Evolutionary conservation across 2,888 invertebrate genomes (phyloP).

Genomic region (Hesperia comma): DNA sequence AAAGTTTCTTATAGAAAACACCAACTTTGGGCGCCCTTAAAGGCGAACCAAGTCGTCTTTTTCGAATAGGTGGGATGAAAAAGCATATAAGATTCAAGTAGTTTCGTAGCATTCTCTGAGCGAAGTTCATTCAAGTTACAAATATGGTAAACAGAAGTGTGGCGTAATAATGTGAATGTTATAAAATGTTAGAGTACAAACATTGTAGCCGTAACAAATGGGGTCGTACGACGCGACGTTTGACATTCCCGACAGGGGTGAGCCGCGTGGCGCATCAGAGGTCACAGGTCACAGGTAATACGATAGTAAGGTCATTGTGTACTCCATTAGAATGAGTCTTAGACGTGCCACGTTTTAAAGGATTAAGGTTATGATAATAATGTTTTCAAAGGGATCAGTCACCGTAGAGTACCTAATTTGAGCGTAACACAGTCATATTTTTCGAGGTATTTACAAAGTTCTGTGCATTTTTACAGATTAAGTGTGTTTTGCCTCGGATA

Average conservation of each 20-base stretch:
- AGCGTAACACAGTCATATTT: no score
- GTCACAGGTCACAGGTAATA: conserved; percentile 62
- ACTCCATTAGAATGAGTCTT: conserved; percentile 50
- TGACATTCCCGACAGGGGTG: conserved; percentile 47
- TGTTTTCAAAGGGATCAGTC: background rate
- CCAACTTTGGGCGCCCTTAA: no score
- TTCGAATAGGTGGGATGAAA: no score
- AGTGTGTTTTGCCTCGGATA: no score
- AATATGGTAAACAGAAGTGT: conserved; percentile 41
- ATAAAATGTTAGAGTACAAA: conserved; percentile 58
- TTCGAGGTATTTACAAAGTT: no score
- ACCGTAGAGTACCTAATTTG: no score
- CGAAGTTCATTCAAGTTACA: conserved; percentile 3
- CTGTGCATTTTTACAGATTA: no score
- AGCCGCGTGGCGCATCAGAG: conserved; percentile 68
- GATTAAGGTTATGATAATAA: conserved; percentile 44
- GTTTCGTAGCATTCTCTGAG: background rate
- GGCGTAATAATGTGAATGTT: conserved; percentile 43
- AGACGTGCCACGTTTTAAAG: conserved; percentile 47
- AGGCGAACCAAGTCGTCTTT: no score
- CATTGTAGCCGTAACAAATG: conserved; percentile 58
- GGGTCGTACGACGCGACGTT: conserved; percentile 55
- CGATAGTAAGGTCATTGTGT: conserved; percentile 59
- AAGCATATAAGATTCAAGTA: no score
- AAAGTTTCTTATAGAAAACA: no score